Conservation (phyloP, 1,140 invertebrate genomes). For the Drosophila cardini region DNA sequence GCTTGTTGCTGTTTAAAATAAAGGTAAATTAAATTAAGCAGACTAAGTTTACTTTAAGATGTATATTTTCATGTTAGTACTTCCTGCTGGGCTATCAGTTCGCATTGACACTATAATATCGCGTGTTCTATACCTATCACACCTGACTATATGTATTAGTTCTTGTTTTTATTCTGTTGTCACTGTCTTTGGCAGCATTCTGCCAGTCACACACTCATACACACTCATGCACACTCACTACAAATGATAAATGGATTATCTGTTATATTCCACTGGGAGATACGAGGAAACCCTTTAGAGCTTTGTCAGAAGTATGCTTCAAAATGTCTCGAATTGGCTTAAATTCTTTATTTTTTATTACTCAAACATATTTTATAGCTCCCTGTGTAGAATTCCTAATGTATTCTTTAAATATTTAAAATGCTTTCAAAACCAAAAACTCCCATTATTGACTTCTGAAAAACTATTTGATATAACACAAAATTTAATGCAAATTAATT, state of each 20-base stretch:
- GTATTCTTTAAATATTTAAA: no score
- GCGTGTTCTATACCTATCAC: neutral
- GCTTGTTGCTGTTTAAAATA: no score
- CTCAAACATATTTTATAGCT: no score
- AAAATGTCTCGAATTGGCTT: conserved; percentile 3
- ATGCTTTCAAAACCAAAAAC: no score
- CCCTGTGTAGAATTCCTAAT: no score
- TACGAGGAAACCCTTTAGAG: conserved; percentile 17
- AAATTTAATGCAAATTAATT: no score
- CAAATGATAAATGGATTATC: conserved; percentile 49
- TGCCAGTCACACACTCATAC: conserved; percentile 15
- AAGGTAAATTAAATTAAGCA: neutral
- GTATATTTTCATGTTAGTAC: neutral
- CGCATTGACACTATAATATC: conserved; percentile 7
- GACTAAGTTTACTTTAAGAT: neutral
- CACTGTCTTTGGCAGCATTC: conserved; percentile 35
- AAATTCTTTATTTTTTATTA: neutral
- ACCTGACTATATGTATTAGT: conserved; percentile 23
- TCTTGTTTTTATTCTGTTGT: conserved; percentile 35
- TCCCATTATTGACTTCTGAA: no score
- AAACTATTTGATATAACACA: no score
- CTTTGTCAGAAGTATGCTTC: conserved; percentile 21
- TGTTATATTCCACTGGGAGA: neutral
- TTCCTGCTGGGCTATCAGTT: conserved; percentile 2
- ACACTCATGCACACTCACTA: neutral